phyloP scores from a whole-genome alignment of 30 jellyfish, hydroid and myxozoan genomes.

The Cassiopea andromeda region DNA sequence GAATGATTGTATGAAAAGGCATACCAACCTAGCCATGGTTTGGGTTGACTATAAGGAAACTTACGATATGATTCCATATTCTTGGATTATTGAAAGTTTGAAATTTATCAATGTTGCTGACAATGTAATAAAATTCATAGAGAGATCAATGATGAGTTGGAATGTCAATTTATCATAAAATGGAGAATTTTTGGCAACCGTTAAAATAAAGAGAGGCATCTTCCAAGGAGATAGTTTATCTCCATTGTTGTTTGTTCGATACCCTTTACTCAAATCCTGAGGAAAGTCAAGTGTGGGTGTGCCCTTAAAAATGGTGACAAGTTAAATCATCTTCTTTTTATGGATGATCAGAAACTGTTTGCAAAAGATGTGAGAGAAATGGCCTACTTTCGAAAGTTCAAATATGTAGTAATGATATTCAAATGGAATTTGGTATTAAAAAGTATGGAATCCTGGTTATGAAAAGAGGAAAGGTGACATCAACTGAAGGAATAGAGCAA shows the following conservation, averaged over 20 bases:
- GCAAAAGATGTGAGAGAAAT: conserved; percentile 27
- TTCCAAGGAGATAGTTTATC: too few relatives aligned
- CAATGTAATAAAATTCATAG: background rate
- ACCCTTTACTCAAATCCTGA: conserved; percentile 28
- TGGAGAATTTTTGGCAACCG: conserved; percentile 11
- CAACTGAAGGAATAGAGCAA: background rate
- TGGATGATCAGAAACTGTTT: background rate
- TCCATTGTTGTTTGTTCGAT: background rate
- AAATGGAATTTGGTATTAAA: background rate
- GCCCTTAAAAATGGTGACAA: background rate
- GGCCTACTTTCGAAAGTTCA: conserved; percentile 27
- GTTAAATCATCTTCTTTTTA: too few relatives aligned
- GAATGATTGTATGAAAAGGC: background rate
- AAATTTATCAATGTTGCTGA: conserved; percentile 22
- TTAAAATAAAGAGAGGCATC: background rate
- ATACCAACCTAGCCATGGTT: background rate
- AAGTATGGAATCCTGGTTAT: too few relatives aligned
- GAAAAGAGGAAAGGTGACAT: too few relatives aligned
- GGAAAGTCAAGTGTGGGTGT: conserved; percentile 17
- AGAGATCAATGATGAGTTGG: too few relatives aligned
- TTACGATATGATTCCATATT: conserved; percentile 20
- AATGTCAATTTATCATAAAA: background rate
- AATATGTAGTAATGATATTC: conserved; percentile 1
- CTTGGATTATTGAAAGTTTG: conserved; percentile 2
- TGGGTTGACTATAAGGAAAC: background rate